Conservation (phyloP, 1,140 invertebrate species). For the Fopius arisanus region DNA sequence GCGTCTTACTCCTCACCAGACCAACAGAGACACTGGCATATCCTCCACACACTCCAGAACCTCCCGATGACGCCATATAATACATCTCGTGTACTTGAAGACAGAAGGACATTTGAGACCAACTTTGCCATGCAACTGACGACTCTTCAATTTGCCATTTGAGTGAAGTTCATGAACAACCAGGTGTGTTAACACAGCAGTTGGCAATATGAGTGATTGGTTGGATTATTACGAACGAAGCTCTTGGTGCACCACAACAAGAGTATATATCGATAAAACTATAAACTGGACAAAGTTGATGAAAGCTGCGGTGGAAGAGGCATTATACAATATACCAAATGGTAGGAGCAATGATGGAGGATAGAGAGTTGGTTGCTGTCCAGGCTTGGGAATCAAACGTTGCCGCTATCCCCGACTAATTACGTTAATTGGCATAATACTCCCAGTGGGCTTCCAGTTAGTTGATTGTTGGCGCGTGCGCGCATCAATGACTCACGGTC, state of each 20-base stretch:
- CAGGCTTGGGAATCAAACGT: slow-evolving; percentile 35
- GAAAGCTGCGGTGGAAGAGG: slow-evolving; percentile 9
- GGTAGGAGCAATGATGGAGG: background rate
- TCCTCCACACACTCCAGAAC: background rate
- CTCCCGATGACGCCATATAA: background rate
- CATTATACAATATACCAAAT: slow-evolving; percentile 5
- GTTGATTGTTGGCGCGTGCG: slow-evolving; percentile 33
- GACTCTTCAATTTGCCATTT: no score
- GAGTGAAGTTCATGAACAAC: no score
- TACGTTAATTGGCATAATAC: slow-evolving; percentile 54
- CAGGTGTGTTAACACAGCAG: background rate
- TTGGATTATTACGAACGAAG: slow-evolving; percentile 10
- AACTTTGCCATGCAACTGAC: no score
- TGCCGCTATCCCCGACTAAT: slow-evolving; percentile 41
- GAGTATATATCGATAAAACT: background rate
- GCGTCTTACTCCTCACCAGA: background rate
- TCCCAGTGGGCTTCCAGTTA: slow-evolving; percentile 39
- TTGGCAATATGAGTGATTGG: slow-evolving; percentile 39
- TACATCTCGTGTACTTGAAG: background rate
- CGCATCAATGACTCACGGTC: background rate
- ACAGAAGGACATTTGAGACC: no score
- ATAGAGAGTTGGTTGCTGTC: slow-evolving; percentile 1
- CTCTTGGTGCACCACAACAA: background rate
- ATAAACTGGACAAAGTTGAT: slow-evolving; percentile 11
- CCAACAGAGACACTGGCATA: background rate